Conservation (phyloP, 2,888 invertebrate species). For the Arenicola marina region DNA sequence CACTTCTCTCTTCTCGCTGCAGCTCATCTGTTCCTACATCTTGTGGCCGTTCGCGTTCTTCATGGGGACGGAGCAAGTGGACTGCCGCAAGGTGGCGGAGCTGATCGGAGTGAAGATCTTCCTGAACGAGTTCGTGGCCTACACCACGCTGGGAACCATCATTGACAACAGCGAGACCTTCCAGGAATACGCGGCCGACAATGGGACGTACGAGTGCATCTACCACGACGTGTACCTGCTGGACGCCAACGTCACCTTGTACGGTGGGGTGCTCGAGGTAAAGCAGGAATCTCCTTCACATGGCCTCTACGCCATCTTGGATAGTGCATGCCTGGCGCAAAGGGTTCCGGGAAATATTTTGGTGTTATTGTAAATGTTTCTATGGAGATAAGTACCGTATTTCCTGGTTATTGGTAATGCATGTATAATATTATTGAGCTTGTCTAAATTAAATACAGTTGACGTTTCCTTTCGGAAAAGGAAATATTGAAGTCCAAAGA, state of each 20-base stretch:
- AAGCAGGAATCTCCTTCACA: no score
- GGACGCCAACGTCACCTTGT: constrained; percentile 15
- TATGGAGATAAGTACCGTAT: no score
- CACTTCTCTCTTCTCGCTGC: constrained; percentile 16
- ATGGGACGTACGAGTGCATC: constrained; percentile 13
- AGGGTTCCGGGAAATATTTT: no score
- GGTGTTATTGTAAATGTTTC: no score
- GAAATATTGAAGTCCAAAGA: no score
- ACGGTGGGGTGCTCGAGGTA: constrained; percentile 24
- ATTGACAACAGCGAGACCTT: constrained; percentile 39
- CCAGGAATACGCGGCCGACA: constrained; percentile 35
- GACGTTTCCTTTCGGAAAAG: no score
- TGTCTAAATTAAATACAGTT: no score
- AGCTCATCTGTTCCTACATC: constrained; percentile 76
- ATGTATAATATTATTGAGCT: no score
- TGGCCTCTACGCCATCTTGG: no score
- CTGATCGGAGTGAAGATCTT: constrained; percentile 84
- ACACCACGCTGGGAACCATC: constrained; percentile 55
- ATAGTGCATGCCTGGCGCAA: no score
- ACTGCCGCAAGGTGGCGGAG: constrained; percentile 77
- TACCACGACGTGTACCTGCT: constrained; percentile 22
- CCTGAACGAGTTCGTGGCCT: constrained; percentile 92
- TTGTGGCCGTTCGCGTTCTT: constrained; percentile 89
- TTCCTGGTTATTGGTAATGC: no score
- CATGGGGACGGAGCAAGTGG: constrained; percentile 72